Evolutionary conservation across 2,113 vertebrate species (phyloP).

Genomic region (Chinchilla lanigera): DNA sequence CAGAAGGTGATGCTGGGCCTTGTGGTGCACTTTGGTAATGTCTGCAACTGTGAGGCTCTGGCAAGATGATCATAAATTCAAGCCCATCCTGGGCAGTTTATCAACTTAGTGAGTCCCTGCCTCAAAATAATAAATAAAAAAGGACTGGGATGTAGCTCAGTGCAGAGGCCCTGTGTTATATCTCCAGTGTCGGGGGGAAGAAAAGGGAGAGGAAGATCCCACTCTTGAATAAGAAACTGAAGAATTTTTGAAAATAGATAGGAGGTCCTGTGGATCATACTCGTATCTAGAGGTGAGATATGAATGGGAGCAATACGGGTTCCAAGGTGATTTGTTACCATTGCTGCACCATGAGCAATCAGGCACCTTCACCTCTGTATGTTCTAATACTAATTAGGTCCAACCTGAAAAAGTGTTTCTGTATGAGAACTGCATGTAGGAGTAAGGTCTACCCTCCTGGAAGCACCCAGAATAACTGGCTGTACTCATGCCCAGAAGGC

Average conservation of each 20-base stretch:
- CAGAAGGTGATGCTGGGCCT: neutral
- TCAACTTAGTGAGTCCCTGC: neutral
- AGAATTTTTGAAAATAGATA: conserved; percentile 36
- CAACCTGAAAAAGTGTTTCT: neutral
- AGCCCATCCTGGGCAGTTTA: neutral
- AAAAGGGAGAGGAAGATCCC: neutral
- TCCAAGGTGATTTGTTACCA: neutral
- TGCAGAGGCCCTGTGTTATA: neutral
- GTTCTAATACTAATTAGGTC: neutral
- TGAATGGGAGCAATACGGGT: neutral
- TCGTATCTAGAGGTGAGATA: neutral
- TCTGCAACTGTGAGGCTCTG: neutral
- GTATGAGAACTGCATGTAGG: neutral
- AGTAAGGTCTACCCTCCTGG: neutral
- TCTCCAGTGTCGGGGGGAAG: neutral
- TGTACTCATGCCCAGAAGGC: neutral
- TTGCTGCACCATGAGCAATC: neutral
- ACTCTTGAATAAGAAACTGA: conserved; percentile 17
- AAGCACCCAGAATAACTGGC: neutral
- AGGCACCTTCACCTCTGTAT: neutral
- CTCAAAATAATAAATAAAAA: neutral
- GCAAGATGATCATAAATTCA: neutral
- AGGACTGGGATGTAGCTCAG: neutral
- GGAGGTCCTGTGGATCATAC: neutral
- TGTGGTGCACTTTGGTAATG: neutral